These are phyloP conservation scores for Rotaria sp. DNA, from an alignment of 2,888 invertebrate genomes.

Conservation along the genomic window DNA sequence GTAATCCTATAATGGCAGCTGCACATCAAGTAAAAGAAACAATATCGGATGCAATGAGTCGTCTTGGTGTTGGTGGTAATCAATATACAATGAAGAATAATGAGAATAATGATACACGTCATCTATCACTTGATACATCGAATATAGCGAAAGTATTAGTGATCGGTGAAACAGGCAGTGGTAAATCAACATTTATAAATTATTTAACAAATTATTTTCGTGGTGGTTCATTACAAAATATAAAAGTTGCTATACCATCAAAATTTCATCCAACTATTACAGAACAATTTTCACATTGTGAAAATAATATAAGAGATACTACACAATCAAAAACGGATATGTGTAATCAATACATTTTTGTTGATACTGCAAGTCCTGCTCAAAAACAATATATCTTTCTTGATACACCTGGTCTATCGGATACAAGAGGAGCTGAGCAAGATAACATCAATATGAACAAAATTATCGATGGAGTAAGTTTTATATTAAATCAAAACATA, in stretches of 20 bases:
- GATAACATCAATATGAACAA: slow-evolving; percentile 1
- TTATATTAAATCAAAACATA: neutral
- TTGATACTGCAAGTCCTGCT: neutral
- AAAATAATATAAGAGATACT: slow-evolving; percentile 12
- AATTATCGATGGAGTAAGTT: slow-evolving; percentile 17
- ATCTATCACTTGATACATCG: neutral
- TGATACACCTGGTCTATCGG: slow-evolving; percentile 16
- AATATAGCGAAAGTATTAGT: slow-evolving; percentile 10
- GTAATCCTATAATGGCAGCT: neutral
- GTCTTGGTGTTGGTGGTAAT: neutral
- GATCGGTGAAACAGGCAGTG: slow-evolving; percentile 7
- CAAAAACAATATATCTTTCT: slow-evolving; percentile 11
- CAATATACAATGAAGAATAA: neutral
- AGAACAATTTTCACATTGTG: slow-evolving; percentile 2
- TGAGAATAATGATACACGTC: neutral
- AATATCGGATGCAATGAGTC: neutral
- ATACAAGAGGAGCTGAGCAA: slow-evolving; percentile 27
- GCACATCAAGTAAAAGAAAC: neutral
- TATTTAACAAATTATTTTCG: slow-evolving; percentile 22
- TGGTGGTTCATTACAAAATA: neutral
- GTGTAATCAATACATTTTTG: slow-evolving; percentile 22
- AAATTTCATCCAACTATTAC: neutral
- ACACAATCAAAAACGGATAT: slow-evolving; percentile 25
- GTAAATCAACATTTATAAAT: slow-evolving; percentile 28
- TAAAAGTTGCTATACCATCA: slow-evolving; percentile 12